phyloP scores from a whole-genome alignment of 2,113 vertebrate genomes.

The Xenopus tropicalis region UCB_Xtro_10.0 CM004448.2:33898001-33898500 shows the following conservation, averaged over 20 bases:
- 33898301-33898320: too few species aligned
- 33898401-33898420: too few species aligned
- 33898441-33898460: too few species aligned
- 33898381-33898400: too few species aligned
- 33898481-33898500: too few species aligned
- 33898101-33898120: slow-evolving; percentile 84
- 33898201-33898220: slow-evolving; percentile 63
- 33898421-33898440: too few species aligned
- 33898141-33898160: slow-evolving; percentile 73
- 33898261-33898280: too few species aligned
- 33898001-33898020: slow-evolving; percentile 98
- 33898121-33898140: slow-evolving; percentile 68
- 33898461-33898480: too few species aligned
- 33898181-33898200: slow-evolving; percentile 65
- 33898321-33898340: too few species aligned
- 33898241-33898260: slow-evolving; percentile 13
- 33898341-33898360: too few species aligned
- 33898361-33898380: too few species aligned
- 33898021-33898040: slow-evolving; percentile 93
- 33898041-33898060: slow-evolving; percentile 98
- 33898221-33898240: slow-evolving; percentile 54
- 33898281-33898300: too few species aligned
- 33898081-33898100: slow-evolving; percentile 59
- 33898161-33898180: slow-evolving; percentile 71
- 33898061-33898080: slow-evolving; percentile 78